A percentile compares a stretch with the other conserved stretches of the same genome.
Evolutionary conservation across 2,113 vertebrate species (phyloP).

Genomic region (Psammodynastes pulverulentus): DNA sequence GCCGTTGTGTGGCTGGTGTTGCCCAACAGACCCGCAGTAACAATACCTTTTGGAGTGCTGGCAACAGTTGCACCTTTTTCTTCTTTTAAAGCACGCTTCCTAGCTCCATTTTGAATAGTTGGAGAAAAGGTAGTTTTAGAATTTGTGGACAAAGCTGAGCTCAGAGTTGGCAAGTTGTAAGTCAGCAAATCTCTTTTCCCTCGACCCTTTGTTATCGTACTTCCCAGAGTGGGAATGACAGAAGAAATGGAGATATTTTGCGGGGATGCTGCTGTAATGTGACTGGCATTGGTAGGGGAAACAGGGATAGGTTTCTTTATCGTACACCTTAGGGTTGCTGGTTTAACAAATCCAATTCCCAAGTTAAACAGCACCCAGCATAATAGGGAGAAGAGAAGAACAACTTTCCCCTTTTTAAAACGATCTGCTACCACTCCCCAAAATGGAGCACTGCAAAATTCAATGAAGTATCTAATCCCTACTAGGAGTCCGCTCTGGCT

Average conservation of each 20-base stretch:
- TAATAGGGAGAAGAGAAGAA: constrained; percentile 91
- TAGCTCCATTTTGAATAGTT: constrained; percentile 27
- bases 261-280: constrained; percentile 34
- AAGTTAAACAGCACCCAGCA: constrained; percentile 96
- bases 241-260: constrained; percentile 31
- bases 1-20: constrained; percentile 27
- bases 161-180: not conserved
- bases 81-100: constrained; percentile 25
- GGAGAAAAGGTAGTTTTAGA: constrained; percentile 27
- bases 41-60: constrained; percentile 8
- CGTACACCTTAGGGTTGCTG: constrained; percentile 82
- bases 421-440: constrained; percentile 97
- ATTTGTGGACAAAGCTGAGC: constrained; percentile 26
- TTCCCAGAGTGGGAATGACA: not conserved
- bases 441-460: constrained; percentile 98
- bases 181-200: constrained; percentile 52
- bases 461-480: constrained; percentile 96
- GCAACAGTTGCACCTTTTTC: constrained; percentile 22
- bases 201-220: constrained; percentile 15
- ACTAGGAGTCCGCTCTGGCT: constrained; percentile 91
- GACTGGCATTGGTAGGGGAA: constrained; percentile 70
- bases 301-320: constrained; percentile 65
- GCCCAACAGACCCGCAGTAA: constrained; percentile 15
- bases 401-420: constrained; percentile 88
- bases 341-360: constrained; percentile 90